Base-by-base conservation (phyloP, 2,888 invertebrate species). In the Muschampia plurimacula region DNA sequence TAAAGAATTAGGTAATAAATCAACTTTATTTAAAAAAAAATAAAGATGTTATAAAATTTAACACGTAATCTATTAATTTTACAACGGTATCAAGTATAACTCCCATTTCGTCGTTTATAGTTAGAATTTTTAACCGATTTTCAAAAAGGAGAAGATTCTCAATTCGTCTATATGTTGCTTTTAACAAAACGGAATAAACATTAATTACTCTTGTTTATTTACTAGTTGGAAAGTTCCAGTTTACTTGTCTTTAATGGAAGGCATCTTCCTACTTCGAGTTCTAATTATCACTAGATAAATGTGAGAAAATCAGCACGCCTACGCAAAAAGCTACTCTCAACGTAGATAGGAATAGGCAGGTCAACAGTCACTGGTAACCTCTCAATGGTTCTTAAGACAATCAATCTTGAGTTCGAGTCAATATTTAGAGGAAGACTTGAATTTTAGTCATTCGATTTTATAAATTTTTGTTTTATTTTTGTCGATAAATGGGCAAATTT, bases 291-390 rank as follows among this genome's bases (percentile, higher is more conserved):
- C 69, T 41, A 65, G 64, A 46, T 62, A 55, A 32, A 62, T 67
- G 70, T 74, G 71, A 74, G 74, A 67, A 67, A 63, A 74, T 67
- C 69, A 70, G 69, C 63, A 71, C 67, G 22, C 62, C 71, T 72
- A 72, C 66, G 66, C 66, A 72, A 72, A 72, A 72, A 67, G 59
- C 52, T 49, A 44, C 59, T 71, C 49, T 71, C 60, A 57, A 49
- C 71, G 71, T 22, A 60, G 28, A 62, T 67, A 49, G 32, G 66
- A 39, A 39, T 8, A 15, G 65, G 36, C 67, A 72, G 71, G 71
- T 72, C 71, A 72, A 72, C 60, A 67, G 60, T 62, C 49, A 72
- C 67, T 52, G 59, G 32, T 72, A 67, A 72, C 66, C 71, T 72
- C 71, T 62, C 62, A 28, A 62, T 72, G 66, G 65, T 67, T 72